phyloP scores from a whole-genome alignment of 2,888 invertebrate species.

The Parascotia fuliginaria region DNA sequence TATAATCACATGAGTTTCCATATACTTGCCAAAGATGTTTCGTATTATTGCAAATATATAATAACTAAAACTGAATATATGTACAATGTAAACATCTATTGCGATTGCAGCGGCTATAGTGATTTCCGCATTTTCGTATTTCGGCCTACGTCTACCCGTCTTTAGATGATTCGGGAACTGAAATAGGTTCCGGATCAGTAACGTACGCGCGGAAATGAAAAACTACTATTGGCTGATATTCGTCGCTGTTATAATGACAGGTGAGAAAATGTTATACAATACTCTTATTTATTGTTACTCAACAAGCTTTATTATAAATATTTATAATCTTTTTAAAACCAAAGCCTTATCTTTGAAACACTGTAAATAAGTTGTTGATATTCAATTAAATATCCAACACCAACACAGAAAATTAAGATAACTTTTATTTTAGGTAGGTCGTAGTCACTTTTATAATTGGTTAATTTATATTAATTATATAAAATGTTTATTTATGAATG shows the following conservation, averaged over 20 bases:
- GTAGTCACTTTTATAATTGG: constrained; percentile 23
- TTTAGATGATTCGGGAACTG: constrained; percentile 63
- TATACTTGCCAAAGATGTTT: neutral
- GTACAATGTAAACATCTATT: too few relatives aligned
- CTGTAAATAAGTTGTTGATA: neutral
- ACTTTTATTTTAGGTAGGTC: constrained; percentile 12
- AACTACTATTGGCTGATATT: constrained; percentile 57
- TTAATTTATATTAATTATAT: constrained; percentile 20
- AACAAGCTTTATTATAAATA: constrained; percentile 17
- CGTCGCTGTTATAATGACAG: constrained; percentile 51
- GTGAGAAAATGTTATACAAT: constrained; percentile 43
- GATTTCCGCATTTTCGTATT: constrained; percentile 57
- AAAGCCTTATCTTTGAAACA: neutral
- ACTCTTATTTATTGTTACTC: constrained; percentile 32
- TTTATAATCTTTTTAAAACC: neutral
- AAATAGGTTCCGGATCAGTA: constrained; percentile 68
- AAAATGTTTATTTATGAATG: constrained; percentile 17
- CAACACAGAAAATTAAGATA: constrained; percentile 18
- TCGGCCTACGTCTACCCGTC: constrained; percentile 54
- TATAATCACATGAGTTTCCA: constrained; percentile 10
- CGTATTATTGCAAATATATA: constrained; percentile 3
- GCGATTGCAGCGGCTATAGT: constrained; percentile 46
- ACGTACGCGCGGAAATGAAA: constrained; percentile 76
- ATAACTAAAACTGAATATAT: constrained; percentile 35
- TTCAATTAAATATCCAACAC: constrained; percentile 15